Evolutionary conservation across 2,888 invertebrate species (phyloP).

Genomic region (Athrips mouffetella): DNA sequence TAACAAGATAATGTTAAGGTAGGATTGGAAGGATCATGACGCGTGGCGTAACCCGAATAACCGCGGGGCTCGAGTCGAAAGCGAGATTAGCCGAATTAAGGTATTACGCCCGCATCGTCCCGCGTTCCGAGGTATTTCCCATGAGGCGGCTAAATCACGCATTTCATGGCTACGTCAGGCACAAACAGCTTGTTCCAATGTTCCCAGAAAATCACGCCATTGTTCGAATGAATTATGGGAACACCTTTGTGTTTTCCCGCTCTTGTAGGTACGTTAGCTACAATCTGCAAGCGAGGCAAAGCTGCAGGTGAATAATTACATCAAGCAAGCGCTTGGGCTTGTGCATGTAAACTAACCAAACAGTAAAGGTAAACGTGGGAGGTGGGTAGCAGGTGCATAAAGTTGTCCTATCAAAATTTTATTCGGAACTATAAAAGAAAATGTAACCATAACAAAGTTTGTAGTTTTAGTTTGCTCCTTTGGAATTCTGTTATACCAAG

Average conservation of each 20-base stretch:
- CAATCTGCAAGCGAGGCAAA: slow-evolving; percentile 7
- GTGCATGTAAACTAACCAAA: not conserved
- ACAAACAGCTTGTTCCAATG: slow-evolving; percentile 35
- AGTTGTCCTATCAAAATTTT: not conserved
- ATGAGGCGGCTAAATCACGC: slow-evolving; percentile 66
- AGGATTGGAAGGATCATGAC: slow-evolving; percentile 24
- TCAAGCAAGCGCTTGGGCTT: slow-evolving; percentile 5
- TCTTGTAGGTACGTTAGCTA: slow-evolving; percentile 6
- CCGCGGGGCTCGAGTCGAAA: slow-evolving; percentile 47
- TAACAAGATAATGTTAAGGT: slow-evolving; percentile 24
- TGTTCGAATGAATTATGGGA: slow-evolving; percentile 21
- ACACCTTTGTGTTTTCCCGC: slow-evolving; percentile 15
- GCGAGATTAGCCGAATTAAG: slow-evolving; percentile 68
- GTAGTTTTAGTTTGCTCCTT: slow-evolving; percentile 11
- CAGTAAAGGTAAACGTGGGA: not conserved
- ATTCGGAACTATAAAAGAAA: slow-evolving; percentile 1
- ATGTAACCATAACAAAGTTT: not conserved
- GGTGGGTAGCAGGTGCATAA: too few relatives aligned
- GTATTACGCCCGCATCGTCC: slow-evolving; percentile 62
- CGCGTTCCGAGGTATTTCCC: slow-evolving; percentile 63
- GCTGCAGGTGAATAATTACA: slow-evolving; percentile 12
- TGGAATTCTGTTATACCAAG: slow-evolving; percentile 9
- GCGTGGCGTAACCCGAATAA: slow-evolving; percentile 31
- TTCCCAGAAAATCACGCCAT: slow-evolving; percentile 28
- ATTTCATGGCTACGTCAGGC: slow-evolving; percentile 55